These are phyloP conservation scores for Reticulitermes lucifugus DNA, from an alignment of 2,888 invertebrate species.

Conservation along the genomic window DNA sequence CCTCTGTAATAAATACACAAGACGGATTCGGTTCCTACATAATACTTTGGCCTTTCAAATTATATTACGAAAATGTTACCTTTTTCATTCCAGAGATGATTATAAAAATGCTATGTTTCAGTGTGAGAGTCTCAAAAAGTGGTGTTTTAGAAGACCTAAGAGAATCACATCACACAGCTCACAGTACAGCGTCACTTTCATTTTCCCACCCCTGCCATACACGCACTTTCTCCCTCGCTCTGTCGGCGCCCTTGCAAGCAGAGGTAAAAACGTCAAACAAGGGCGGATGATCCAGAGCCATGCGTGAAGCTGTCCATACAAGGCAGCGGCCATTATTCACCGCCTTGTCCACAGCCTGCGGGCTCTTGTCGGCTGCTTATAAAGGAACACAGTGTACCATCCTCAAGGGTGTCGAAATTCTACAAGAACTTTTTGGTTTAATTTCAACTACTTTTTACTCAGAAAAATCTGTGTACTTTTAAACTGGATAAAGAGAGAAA, in stretches of 20 bases:
- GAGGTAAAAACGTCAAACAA: conserved; percentile 4
- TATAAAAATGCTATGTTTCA: no score
- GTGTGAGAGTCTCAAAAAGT: no score
- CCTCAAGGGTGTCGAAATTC: conserved; percentile 5
- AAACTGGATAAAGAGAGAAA: not conserved
- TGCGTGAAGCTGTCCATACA: conserved; percentile 11
- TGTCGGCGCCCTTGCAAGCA: not conserved
- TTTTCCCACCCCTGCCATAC: conserved; percentile 5
- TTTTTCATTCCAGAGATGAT: no score
- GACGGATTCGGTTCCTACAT: no score
- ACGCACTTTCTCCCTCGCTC: not conserved
- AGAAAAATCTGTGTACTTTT: not conserved
- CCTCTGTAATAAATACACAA: no score
- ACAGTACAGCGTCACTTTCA: not conserved
- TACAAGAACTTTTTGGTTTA: not conserved
- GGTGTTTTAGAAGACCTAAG: no score
- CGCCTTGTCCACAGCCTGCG: not conserved
- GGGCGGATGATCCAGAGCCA: not conserved
- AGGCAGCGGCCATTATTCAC: not conserved
- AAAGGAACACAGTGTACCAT: not conserved
- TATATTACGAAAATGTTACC: no score
- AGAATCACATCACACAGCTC: no score
- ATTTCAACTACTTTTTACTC: not conserved
- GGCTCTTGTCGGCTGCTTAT: not conserved
- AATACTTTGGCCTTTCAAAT: no score